phyloP scores from a whole-genome alignment of 2,888 invertebrate genomes.

The Drosophila robusta region DNA sequence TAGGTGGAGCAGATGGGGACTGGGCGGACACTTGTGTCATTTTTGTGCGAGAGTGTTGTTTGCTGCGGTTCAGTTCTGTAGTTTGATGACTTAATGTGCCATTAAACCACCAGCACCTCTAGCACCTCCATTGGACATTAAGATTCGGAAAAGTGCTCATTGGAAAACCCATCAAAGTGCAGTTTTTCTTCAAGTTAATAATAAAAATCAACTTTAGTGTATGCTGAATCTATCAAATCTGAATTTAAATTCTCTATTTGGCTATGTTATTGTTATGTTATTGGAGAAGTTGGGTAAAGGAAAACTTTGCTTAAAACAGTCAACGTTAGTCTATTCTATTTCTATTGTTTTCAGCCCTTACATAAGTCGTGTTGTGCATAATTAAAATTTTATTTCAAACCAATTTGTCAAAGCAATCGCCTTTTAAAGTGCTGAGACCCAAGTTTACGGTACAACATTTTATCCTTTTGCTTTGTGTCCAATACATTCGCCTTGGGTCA shows the following conservation, averaged over 20 bases:
- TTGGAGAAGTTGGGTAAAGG: neutral
- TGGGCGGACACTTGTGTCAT: slow-evolving; percentile 14
- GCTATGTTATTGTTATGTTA: no score
- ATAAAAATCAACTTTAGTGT: slow-evolving; percentile 37
- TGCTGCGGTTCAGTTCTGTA: slow-evolving; percentile 32
- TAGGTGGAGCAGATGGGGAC: neutral
- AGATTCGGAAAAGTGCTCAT: slow-evolving; percentile 11
- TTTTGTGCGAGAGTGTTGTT: slow-evolving; percentile 12
- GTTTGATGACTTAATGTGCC: slow-evolving; percentile 72
- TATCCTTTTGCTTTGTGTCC: slow-evolving; percentile 57
- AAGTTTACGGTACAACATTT: neutral
- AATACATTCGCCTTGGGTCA: slow-evolving; percentile 56
- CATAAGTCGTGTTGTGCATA: slow-evolving; percentile 12
- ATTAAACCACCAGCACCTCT: slow-evolving; percentile 47
- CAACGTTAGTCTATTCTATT: neutral
- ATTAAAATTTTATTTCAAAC: slow-evolving; percentile 33
- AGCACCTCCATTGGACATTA: slow-evolving; percentile 21
- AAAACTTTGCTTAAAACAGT: neutral
- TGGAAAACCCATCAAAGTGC: slow-evolving; percentile 24
- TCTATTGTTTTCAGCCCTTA: neutral
- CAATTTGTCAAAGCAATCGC: slow-evolving; percentile 36
- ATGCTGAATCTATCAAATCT: slow-evolving; percentile 25
- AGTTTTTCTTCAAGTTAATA: slow-evolving; percentile 30
- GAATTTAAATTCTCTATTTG: slow-evolving; percentile 4
- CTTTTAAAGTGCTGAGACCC: slow-evolving; percentile 24